Percentiles rank a stretch among this genome's conserved stretches.
These are phyloP conservation scores for Falco berigora DNA, from an alignment of 2,797 vertebrate genomes.

Conservation along the genomic window DNA sequence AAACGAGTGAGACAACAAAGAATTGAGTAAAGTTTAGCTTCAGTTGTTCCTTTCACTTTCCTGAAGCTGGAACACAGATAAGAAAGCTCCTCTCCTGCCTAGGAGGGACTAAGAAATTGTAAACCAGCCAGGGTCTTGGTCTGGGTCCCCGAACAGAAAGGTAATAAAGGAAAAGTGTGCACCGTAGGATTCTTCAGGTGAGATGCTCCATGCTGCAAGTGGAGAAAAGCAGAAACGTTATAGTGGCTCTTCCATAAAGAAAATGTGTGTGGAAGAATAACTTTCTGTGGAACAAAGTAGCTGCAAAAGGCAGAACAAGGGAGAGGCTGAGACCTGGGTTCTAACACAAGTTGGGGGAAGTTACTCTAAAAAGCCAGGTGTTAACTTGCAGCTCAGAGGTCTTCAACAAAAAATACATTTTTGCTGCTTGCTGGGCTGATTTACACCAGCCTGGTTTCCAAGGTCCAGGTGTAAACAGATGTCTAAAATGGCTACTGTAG, in stretches of 20 bases:
- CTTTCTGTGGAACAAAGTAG: background rate
- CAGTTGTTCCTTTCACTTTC: background rate
- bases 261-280: background rate
- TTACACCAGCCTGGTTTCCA: background rate
- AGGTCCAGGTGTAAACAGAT: background rate
- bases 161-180: background rate
- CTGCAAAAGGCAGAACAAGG: background rate
- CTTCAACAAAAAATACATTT: background rate
- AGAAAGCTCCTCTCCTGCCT: background rate
- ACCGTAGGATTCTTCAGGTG: background rate
- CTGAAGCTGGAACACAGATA: background rate
- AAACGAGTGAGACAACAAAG: background rate
- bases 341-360: background rate
- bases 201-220: background rate
- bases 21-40: background rate
- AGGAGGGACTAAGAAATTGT: background rate
- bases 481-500: background rate
- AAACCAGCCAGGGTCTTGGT: background rate
- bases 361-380: background rate
- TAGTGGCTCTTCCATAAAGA: background rate
- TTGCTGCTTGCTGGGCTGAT: background rate
- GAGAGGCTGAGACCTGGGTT: background rate
- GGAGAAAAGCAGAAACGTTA: background rate
- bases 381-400: background rate
- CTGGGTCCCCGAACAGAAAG: background rate